These are phyloP conservation scores for Latrodectus hesperus DNA, from an alignment of 2,888 invertebrate genomes.

Conservation along the genomic window DNA sequence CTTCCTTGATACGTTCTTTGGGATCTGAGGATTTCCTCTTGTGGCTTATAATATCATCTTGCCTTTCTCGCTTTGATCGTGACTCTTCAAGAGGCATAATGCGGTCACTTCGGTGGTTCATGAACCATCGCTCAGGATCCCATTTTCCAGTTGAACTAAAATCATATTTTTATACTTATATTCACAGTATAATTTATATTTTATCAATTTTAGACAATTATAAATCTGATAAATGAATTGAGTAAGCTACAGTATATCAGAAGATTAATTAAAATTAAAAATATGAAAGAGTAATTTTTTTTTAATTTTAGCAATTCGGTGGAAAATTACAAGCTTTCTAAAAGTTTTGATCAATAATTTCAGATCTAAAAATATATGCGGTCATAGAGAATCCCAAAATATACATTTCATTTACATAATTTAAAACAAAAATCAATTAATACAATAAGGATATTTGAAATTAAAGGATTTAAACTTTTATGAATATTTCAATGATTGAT, in stretches of 20 bases:
- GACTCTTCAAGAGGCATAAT: constrained; percentile 72
- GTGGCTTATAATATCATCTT: constrained; percentile 71
- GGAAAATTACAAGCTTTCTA: background rate
- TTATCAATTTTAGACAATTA: background rate
- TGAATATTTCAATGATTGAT: no score
- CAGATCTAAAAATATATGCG: no score
- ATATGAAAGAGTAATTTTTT: background rate
- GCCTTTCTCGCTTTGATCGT: constrained; percentile 72
- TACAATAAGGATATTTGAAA: no score
- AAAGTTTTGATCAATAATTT: no score
- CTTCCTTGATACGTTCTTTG: constrained; percentile 84
- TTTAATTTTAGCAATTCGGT: background rate
- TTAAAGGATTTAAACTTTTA: no score
- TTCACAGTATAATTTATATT: background rate
- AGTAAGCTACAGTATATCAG: no score
- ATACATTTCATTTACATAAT: no score
- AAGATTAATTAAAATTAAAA: background rate
- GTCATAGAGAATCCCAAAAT: no score
- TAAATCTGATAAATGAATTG: no score
- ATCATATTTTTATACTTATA: background rate
- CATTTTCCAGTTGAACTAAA: constrained; percentile 64
- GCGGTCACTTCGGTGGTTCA: constrained; percentile 71
- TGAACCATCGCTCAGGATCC: constrained; percentile 70
- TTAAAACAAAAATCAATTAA: no score
- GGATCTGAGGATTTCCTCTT: constrained; percentile 74